Conservation (phyloP, 2,797 vertebrate genomes). For the Gila robusta region DNA sequence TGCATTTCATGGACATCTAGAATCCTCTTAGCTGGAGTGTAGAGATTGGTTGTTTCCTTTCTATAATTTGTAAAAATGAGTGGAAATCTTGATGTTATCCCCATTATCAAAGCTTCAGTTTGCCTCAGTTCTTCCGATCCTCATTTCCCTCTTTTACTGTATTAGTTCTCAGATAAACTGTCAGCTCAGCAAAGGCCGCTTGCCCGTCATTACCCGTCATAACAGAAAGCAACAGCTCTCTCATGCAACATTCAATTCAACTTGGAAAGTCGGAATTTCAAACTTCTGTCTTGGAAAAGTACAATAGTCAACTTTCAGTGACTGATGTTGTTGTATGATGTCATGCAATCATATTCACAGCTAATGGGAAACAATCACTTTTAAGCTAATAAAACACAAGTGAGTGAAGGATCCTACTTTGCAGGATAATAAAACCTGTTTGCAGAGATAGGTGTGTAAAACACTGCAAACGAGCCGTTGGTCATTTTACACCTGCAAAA, state of each 20-base stretch:
- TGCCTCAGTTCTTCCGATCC: not conserved
- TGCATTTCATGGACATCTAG: not conserved
- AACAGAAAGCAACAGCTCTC: constrained; percentile 28
- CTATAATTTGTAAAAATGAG: not conserved
- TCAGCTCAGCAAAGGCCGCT: constrained; percentile 37
- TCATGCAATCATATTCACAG: not conserved
- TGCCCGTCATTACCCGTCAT: constrained; percentile 31
- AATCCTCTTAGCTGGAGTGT: not conserved
- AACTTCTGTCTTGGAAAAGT: not conserved
- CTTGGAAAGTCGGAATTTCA: not conserved
- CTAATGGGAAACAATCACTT: not conserved
- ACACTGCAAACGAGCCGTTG: not conserved
- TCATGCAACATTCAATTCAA: not conserved
- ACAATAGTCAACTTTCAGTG: too few relatives aligned
- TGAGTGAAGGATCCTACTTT: not conserved
- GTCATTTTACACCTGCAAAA: constrained; percentile 15
- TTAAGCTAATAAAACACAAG: not conserved
- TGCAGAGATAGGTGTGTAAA: not conserved
- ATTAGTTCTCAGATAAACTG: constrained; percentile 28
- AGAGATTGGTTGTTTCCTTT: constrained; percentile 15
- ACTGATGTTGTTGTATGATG: not conserved
- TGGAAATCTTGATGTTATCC: not conserved
- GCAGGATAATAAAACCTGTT: not conserved
- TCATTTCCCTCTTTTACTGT: not conserved
- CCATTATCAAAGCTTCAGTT: not conserved